A percentile compares a stretch with the other conserved stretches of the same genome.
Conservation (phyloP, 2,797 vertebrate genomes). For the Podarcis lilfordi region DNA sequence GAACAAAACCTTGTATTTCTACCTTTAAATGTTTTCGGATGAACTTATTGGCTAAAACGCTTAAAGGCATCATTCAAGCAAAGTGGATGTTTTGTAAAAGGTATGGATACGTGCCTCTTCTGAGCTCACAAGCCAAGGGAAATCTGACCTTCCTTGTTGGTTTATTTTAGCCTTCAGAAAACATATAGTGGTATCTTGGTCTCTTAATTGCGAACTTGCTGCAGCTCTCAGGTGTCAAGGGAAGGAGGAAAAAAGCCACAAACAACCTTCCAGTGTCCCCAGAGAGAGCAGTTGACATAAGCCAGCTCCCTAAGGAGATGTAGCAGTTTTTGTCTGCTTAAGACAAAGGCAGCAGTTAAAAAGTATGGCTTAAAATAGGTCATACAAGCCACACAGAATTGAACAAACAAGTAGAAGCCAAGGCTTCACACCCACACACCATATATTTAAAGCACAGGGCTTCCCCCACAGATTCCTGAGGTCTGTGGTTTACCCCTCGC, state of each 20-base stretch:
- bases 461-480: too few species aligned
- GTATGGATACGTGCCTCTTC: not conserved
- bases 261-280: not conserved
- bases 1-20: slow-evolving; percentile 21
- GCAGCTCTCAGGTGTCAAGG: slow-evolving; percentile 16
- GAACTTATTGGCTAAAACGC: slow-evolving; percentile 52
- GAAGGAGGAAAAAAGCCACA: slow-evolving; percentile 38
- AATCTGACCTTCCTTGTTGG: not conserved
- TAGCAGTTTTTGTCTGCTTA: not conserved
- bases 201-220: slow-evolving; percentile 51
- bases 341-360: slow-evolving; percentile 23
- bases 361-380: not conserved
- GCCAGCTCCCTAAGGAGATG: not conserved
- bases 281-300: slow-evolving; percentile 1
- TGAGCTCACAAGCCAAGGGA: not conserved
- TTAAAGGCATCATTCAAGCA: slow-evolving; percentile 37
- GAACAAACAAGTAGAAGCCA: not conserved
- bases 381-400: not conserved
- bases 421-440: too few species aligned
- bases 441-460: too few species aligned
- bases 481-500: too few species aligned
- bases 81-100: not conserved
- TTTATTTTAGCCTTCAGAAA: slow-evolving; percentile 50
- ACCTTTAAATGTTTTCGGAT: slow-evolving; percentile 47
- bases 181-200: slow-evolving; percentile 47